Evolutionary conservation across 2,888 invertebrate genomes (phyloP).

Genomic region (Eupithecia dodoneata): DNA sequence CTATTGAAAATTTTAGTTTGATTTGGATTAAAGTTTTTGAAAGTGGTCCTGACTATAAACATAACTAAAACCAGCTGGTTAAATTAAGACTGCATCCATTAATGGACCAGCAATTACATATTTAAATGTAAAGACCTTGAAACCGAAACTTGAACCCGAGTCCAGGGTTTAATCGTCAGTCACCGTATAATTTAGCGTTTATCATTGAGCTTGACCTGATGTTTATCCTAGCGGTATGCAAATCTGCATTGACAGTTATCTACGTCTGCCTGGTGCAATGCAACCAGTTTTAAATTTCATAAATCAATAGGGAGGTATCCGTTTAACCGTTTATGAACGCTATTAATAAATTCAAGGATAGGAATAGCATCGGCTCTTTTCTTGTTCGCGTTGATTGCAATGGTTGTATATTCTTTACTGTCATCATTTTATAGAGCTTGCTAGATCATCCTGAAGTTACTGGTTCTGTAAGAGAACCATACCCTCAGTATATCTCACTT

Average conservation of each 20-base stretch:
- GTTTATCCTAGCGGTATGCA: conserved; percentile 71
- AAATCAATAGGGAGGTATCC: conserved; percentile 20
- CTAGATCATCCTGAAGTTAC: not conserved
- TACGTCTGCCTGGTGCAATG: conserved; percentile 32
- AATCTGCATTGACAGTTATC: conserved; percentile 53
- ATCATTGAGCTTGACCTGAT: conserved; percentile 61
- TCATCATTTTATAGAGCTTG: not conserved
- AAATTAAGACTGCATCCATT: not conserved
- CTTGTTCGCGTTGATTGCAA: conserved; percentile 14
- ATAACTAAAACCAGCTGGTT: conserved; percentile 5
- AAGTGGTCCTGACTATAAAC: not conserved
- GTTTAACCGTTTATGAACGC: conserved; percentile 19
- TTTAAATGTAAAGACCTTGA: conserved; percentile 53
- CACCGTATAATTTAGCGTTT: conserved; percentile 64
- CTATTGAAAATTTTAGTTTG: not conserved
- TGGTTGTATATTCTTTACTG: conserved; percentile 10
- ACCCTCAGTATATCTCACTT: not conserved
- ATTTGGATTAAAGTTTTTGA: not conserved
- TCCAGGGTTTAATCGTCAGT: conserved; percentile 50
- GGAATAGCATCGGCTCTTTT: conserved; percentile 10
- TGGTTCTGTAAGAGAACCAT: not conserved
- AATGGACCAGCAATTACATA: conserved; percentile 41
- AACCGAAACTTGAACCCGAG: conserved; percentile 55
- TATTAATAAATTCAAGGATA: conserved; percentile 18
- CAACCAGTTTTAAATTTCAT: conserved; percentile 31